These are phyloP conservation scores for Lota lota DNA, from an alignment of 2,113 vertebrate genomes.

Conservation along the genomic window DNA sequence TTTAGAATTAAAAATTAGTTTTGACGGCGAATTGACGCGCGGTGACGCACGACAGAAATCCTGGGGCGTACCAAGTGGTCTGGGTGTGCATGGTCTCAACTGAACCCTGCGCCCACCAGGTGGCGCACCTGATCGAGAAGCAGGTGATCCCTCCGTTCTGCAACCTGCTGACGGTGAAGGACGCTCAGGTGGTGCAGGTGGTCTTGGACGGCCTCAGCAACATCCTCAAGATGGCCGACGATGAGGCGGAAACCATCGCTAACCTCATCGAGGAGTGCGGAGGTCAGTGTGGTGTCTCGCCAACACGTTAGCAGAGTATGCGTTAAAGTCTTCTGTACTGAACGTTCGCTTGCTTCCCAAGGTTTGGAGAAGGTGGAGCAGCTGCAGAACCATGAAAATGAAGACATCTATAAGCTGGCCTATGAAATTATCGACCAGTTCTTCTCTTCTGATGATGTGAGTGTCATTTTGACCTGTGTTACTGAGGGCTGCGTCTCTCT, in stretches of 20 bases:
- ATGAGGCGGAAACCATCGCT: slow-evolving; percentile 96
- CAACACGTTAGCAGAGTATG: too few relatives aligned
- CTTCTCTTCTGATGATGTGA: slow-evolving; percentile 99
- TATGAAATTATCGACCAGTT: slow-evolving; percentile 99
- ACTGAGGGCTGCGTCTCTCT: too few relatives aligned
- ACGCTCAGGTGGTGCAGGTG: slow-evolving; percentile 97
- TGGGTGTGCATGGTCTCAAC: too few relatives aligned
- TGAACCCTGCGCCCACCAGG: slow-evolving; percentile 63
- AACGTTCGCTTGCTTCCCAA: slow-evolving; percentile 41
- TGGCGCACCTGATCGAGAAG: slow-evolving; percentile 96
- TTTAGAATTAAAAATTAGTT: too few relatives aligned
- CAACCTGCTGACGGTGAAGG: slow-evolving; percentile 97
- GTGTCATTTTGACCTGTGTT: slow-evolving; percentile 35
- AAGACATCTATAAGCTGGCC: slow-evolving; percentile 99
- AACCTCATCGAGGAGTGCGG: slow-evolving; percentile 98
- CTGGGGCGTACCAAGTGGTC: too few relatives aligned
- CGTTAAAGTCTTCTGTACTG: not conserved
- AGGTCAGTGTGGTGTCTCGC: slow-evolving; percentile 68
- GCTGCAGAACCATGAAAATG: slow-evolving; percentile 98
- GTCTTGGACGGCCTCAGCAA: slow-evolving; percentile 98
- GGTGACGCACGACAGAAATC: too few relatives aligned
- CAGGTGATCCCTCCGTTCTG: slow-evolving; percentile 98
- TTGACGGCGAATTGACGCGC: too few relatives aligned
- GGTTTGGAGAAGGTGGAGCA: slow-evolving; percentile 98
- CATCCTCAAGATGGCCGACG: slow-evolving; percentile 99